phyloP scores from a whole-genome alignment of 37 sponge, comb jelly and placozoan genomes.

The Geodia barretti region DNA sequence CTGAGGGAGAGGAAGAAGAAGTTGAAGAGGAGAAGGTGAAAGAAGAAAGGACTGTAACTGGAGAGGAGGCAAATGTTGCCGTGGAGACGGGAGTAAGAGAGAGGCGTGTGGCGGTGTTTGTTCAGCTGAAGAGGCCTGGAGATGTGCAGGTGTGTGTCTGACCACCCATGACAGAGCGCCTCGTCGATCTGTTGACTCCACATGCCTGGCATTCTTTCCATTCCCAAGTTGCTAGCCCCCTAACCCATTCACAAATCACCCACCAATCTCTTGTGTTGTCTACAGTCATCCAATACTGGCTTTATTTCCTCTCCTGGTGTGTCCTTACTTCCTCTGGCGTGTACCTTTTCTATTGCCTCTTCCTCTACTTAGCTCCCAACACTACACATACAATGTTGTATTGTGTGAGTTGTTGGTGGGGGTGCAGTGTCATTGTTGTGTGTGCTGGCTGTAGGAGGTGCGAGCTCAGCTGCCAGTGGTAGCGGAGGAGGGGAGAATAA shows the following conservation, averaged over 20 bases:
- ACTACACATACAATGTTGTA: conserved; percentile 4
- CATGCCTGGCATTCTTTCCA: not conserved
- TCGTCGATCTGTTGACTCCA: too few relatives aligned
- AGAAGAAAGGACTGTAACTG: not conserved
- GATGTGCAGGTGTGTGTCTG: not conserved
- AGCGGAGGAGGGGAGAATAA: conserved; percentile 82
- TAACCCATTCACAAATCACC: not conserved
- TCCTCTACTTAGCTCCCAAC: not conserved
- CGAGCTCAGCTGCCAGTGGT: conserved; percentile 86
- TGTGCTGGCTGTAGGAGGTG: conserved; percentile 52
- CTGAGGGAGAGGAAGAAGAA: not conserved
- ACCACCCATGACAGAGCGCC: too few relatives aligned
- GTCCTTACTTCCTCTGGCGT: not conserved
- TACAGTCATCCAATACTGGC: too few relatives aligned
- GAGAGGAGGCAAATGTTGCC: not conserved
- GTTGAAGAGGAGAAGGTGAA: not conserved
- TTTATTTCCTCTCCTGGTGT: not conserved
- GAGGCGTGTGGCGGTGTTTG: not conserved
- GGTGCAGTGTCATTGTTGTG: not conserved
- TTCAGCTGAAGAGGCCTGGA: not conserved
- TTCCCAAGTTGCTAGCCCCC: not conserved
- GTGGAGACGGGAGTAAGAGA: not conserved
- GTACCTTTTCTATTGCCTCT: too few relatives aligned
- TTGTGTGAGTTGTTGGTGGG: conserved; percentile 8
- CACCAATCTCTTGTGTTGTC: too few relatives aligned